A percentile compares a stretch with the other conserved stretches of the same genome.
Evolutionary conservation across 2,797 vertebrate species (phyloP).

Genomic region (Cephalopachus bancanus): DNA sequence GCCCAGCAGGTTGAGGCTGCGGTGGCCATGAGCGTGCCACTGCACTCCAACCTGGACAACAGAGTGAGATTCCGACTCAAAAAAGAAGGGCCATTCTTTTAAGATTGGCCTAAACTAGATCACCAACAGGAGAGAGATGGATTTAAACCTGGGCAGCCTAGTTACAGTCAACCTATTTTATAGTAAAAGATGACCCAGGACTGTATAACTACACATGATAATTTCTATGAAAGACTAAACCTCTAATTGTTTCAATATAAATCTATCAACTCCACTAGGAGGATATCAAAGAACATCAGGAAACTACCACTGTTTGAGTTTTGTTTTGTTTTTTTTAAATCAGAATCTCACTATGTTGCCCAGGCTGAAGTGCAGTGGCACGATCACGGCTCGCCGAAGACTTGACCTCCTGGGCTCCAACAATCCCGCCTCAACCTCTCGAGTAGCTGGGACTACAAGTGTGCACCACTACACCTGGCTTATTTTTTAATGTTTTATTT

Average conservation of each 20-base stretch:
- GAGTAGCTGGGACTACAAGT: too few species aligned
- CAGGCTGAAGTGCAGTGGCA: too few species aligned
- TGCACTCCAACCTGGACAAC: too few species aligned
- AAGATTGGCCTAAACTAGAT: neutral
- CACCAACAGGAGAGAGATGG: neutral
- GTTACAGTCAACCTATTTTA: neutral
- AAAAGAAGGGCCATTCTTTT: neutral
- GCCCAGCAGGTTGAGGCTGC: too few species aligned
- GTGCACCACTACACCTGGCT: too few species aligned
- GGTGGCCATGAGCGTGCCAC: neutral
- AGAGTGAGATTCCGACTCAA: too few species aligned
- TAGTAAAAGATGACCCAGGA: neutral
- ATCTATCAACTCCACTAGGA: neutral
- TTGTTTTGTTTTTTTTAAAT: too few species aligned
- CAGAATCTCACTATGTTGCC: too few species aligned
- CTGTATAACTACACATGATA: neutral
- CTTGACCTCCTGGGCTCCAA: too few species aligned
- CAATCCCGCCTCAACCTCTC: too few species aligned
- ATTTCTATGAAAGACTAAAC: neutral
- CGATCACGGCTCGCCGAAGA: too few species aligned
- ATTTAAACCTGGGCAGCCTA: neutral
- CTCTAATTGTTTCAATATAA: neutral
- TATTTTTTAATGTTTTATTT: too few species aligned
- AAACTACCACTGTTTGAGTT: neutral
- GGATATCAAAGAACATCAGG: neutral